Conservation (phyloP, 2,888 invertebrate genomes). For the Crepidodera aurea region DNA sequence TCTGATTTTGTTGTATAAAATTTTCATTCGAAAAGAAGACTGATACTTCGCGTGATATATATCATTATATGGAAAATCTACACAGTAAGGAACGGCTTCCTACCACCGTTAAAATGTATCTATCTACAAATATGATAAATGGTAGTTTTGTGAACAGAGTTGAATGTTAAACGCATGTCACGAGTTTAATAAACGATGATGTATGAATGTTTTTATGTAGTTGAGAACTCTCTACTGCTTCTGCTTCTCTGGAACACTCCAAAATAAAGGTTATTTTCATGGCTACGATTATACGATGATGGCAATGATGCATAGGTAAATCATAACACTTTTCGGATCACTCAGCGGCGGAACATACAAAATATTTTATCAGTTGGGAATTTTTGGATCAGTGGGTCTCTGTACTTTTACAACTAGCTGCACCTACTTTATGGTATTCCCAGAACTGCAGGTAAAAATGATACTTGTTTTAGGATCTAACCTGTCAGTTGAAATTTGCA, state of each 20-base stretch:
- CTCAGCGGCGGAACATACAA: background rate
- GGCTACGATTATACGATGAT: background rate
- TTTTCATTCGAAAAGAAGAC: too few relatives aligned
- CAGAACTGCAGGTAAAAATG: too few relatives aligned
- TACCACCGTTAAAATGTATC: conserved; percentile 10
- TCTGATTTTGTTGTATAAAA: too few relatives aligned
- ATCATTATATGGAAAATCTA: background rate
- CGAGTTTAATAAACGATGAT: conserved; percentile 24
- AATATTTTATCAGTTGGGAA: too few relatives aligned
- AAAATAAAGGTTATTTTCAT: background rate
- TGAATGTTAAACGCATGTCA: conserved; percentile 20
- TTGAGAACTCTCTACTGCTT: background rate
- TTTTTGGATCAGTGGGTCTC: too few relatives aligned
- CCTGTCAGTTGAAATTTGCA: too few relatives aligned
- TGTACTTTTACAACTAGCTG: too few relatives aligned
- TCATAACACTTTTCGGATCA: background rate
- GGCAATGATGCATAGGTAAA: background rate
- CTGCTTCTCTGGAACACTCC: background rate
- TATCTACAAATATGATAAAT: conserved; percentile 18
- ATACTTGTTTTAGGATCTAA: too few relatives aligned
- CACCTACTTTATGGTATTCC: too few relatives aligned
- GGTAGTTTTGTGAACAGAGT: conserved; percentile 19
- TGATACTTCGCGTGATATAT: background rate
- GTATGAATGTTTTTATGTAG: conserved; percentile 17
- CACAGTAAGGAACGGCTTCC: background rate